Conservation (phyloP, 2,888 invertebrate species). For the Exocentrus adspersus region DNA sequence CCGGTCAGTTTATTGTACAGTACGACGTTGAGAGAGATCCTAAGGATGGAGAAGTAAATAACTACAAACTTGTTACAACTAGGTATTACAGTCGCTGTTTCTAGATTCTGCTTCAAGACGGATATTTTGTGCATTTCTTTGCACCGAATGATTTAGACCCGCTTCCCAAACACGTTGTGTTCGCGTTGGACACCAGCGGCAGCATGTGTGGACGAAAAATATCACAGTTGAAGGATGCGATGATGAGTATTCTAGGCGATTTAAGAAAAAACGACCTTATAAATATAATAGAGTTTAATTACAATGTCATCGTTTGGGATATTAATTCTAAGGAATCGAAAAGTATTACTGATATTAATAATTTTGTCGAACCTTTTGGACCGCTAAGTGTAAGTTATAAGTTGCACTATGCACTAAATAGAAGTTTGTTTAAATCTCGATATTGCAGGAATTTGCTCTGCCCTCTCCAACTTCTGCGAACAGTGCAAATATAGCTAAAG, state of each 20-base stretch:
- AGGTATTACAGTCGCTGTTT: not conserved
- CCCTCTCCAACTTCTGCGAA: not conserved
- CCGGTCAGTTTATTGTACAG: conserved; percentile 5
- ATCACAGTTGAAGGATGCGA: conserved; percentile 66
- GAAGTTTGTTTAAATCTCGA: no score
- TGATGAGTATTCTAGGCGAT: conserved; percentile 71
- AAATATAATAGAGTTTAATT: conserved; percentile 73
- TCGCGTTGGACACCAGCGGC: conserved; percentile 66
- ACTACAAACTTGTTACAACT: not conserved
- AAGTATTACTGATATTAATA: not conserved
- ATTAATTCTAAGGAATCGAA: conserved; percentile 51
- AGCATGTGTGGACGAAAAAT: conserved; percentile 66
- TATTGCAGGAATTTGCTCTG: not conserved
- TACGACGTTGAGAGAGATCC: not conserved
- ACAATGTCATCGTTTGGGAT: conserved; percentile 66
- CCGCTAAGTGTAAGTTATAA: not conserved
- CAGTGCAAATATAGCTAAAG: not conserved
- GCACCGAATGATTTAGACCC: conserved; percentile 59
- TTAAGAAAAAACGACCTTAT: conserved; percentile 72
- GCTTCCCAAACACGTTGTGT: conserved; percentile 64
- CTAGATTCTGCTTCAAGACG: conserved; percentile 45
- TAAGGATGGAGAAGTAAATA: conserved; percentile 2
- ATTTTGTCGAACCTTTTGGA: not conserved
- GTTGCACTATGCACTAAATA: no score
- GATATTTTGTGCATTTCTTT: conserved; percentile 67